phyloP scores from a whole-genome alignment of 2,797 vertebrate species.

The Sebastes hopkinsi region DNA sequence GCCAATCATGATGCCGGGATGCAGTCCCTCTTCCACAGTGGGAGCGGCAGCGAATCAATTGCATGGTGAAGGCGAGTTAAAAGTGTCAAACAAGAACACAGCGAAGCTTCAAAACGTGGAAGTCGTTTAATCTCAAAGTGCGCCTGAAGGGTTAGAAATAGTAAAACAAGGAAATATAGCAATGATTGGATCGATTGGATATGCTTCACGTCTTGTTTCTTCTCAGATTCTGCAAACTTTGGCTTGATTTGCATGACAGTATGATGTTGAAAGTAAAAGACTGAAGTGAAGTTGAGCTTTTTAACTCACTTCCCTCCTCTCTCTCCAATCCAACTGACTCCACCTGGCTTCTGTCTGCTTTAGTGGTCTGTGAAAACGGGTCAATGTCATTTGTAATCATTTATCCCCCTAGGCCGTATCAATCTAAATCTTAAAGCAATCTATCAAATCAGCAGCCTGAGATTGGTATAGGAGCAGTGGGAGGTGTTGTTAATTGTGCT shows the following conservation, averaged over 20 bases:
- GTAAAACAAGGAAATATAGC: conserved; percentile 10
- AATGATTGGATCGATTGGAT: conserved; percentile 7
- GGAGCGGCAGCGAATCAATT: conserved; percentile 2
- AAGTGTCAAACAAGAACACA: conserved; percentile 8
- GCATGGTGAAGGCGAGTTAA: not conserved
- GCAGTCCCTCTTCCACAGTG: not conserved
- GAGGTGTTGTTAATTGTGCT: conserved; percentile 57
- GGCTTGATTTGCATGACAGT: not conserved
- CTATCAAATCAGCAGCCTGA: conserved; percentile 40
- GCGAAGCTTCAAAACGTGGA: not conserved
- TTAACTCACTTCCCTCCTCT: not conserved
- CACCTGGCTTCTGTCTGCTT: conserved; percentile 20
- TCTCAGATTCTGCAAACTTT: not conserved
- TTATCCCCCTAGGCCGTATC: conserved; percentile 42
- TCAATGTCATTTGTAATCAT: conserved; percentile 54
- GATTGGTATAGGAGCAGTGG: not conserved
- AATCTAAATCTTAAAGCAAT: conserved; percentile 60
- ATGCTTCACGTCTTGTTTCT: not conserved
- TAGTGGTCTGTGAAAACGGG: conserved; percentile 13
- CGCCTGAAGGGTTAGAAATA: not conserved
- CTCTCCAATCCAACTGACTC: not conserved
- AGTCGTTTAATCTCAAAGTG: conserved; percentile 12
- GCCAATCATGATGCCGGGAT: not conserved
- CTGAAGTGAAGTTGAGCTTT: conserved; percentile 11
- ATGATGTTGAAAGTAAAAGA: conserved; percentile 24